Evolutionary conservation across 1,140 invertebrate genomes (phyloP).

Genomic region (Vanessa tameamea): DNA sequence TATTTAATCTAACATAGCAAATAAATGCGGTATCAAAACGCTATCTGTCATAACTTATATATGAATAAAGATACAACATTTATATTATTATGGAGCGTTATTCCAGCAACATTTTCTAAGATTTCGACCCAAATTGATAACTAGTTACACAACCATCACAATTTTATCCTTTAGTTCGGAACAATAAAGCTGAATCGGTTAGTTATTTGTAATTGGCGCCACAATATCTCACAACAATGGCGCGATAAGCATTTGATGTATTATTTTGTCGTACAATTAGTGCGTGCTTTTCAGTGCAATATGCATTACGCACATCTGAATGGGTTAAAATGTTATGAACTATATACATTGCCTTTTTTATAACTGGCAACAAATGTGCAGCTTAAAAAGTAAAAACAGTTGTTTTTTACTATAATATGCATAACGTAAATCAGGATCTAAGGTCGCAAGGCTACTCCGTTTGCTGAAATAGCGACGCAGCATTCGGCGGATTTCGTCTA

Average conservation of each 20-base stretch:
- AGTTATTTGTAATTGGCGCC: constrained; percentile 51
- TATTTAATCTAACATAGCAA: not conserved
- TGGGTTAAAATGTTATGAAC: not conserved
- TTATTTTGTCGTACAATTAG: constrained; percentile 68
- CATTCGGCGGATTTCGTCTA: too few relatives aligned
- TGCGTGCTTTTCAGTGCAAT: constrained; percentile 40
- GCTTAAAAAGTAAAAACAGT: too few relatives aligned
- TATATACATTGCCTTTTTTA: not conserved
- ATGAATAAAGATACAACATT: constrained; percentile 10
- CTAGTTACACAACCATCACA: constrained; percentile 12
- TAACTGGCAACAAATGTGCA: not conserved
- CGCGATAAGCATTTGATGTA: constrained; percentile 60
- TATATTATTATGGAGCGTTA: constrained; percentile 2
- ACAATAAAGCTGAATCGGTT: constrained; percentile 33
- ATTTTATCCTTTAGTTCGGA: constrained; percentile 7
- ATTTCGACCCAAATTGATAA: constrained; percentile 17
- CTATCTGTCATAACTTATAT: not conserved
- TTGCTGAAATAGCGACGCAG: too few relatives aligned
- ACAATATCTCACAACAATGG: constrained; percentile 47
- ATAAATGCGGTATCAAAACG: not conserved
- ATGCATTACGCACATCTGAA: constrained; percentile 32
- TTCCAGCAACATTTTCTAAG: constrained; percentile 3
- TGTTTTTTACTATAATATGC: too few relatives aligned
- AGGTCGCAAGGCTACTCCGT: too few relatives aligned
- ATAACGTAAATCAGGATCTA: too few relatives aligned